Evolutionary conservation across 2,888 invertebrate genomes (phyloP).

Genomic region (Agrotis clavis): DNA sequence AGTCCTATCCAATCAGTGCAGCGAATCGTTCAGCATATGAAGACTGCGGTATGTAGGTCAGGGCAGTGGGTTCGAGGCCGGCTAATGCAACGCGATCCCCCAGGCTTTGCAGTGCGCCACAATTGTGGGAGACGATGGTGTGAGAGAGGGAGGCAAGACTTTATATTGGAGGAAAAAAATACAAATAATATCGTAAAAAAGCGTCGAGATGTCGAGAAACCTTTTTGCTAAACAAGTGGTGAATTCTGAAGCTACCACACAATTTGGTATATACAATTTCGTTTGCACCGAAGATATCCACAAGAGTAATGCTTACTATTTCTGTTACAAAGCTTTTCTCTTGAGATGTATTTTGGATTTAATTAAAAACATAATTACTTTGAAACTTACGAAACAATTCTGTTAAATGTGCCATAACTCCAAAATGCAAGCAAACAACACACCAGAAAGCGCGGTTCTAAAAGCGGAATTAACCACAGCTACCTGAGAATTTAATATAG

Average conservation of each 20-base stretch:
- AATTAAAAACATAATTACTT: too few relatives aligned
- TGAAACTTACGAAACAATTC: background rate
- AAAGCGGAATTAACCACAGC: slow-evolving; percentile 2
- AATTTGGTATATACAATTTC: too few relatives aligned
- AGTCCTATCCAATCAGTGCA: slow-evolving; percentile 56
- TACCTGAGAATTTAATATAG: slow-evolving; percentile 19
- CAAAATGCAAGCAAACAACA: slow-evolving; percentile 8
- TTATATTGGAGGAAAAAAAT: background rate
- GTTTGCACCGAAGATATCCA: too few relatives aligned
- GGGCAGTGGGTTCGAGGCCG: slow-evolving; percentile 59
- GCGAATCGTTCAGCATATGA: slow-evolving; percentile 55
- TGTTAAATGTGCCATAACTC: background rate
- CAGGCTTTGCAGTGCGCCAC: slow-evolving; percentile 61
- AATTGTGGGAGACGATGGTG: slow-evolving; percentile 43
- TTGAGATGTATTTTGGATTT: too few relatives aligned
- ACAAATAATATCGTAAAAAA: background rate
- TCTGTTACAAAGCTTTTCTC: background rate
- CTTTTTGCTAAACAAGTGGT: too few relatives aligned
- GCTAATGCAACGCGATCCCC: slow-evolving; percentile 65
- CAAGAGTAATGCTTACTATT: background rate
- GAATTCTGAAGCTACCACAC: too few relatives aligned
- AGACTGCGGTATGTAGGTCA: slow-evolving; percentile 63
- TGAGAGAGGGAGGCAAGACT: slow-evolving; percentile 13
- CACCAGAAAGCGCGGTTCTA: background rate
- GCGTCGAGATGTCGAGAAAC: background rate